These are phyloP conservation scores for Myotis lucifugus DNA, from an alignment of 2,113 vertebrate genomes.

Conservation along the genomic window DNA sequence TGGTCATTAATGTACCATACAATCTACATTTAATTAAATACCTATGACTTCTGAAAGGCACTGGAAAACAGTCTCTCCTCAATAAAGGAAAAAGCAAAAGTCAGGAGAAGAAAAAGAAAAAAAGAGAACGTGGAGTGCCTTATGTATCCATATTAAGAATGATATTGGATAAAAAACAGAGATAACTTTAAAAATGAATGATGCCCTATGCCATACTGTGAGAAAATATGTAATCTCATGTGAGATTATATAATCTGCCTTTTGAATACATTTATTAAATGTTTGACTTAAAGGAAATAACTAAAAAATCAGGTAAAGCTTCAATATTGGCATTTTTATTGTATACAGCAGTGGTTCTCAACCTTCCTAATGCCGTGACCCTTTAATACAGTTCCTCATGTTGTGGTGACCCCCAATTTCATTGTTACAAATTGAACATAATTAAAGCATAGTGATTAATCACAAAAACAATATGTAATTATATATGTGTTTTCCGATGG, in stretches of 20 bases:
- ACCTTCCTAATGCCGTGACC: too few species aligned
- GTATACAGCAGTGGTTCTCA: background rate
- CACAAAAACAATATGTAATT: too few species aligned
- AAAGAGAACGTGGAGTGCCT: background rate
- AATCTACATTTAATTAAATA: conserved; percentile 80
- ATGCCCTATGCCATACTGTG: background rate
- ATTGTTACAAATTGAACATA: too few species aligned
- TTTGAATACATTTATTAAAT: background rate
- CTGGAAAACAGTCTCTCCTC: conserved; percentile 12
- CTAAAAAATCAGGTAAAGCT: background rate
- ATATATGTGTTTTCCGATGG: too few species aligned
- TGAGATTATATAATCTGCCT: background rate
- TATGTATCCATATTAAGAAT: background rate
- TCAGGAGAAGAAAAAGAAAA: background rate
- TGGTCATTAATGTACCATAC: conserved; percentile 81
- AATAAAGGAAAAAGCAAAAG: background rate
- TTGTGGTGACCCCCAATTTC: too few species aligned
- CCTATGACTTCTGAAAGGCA: conserved; percentile 26
- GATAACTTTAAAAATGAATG: conserved; percentile 14
- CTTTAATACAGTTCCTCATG: too few species aligned
- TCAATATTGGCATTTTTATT: background rate
- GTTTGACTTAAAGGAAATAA: background rate
- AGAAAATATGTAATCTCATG: background rate
- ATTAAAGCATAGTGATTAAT: too few species aligned
- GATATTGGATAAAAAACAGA: background rate